phyloP scores from a whole-genome alignment of 1,140 invertebrate species.

The Bombus superbus region DNA sequence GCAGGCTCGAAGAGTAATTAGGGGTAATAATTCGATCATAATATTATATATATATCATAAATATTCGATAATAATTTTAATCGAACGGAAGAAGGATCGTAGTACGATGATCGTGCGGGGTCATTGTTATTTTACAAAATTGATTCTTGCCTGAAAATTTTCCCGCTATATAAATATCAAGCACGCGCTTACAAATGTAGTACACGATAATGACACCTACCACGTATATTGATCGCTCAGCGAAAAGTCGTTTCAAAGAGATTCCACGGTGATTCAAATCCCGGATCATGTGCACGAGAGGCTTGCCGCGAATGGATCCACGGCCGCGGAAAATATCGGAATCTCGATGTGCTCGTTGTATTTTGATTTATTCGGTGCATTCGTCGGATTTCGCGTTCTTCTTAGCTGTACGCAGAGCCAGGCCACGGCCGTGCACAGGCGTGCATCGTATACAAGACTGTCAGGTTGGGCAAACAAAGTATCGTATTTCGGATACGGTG shows the following conservation, averaged over 20 bases:
- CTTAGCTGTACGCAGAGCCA: slow-evolving; percentile 16
- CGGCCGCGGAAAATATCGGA: slow-evolving; percentile 33
- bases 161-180: too few relatives aligned
- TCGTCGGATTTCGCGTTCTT: slow-evolving; percentile 41
- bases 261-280: not conserved
- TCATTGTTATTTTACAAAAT: not conserved
- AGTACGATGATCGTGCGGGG: too few relatives aligned
- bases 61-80: too few relatives aligned
- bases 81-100: too few relatives aligned
- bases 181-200: not conserved
- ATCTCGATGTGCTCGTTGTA: slow-evolving; percentile 49
- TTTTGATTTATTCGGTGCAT: slow-evolving; percentile 76
- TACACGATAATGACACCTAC: not conserved
- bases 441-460: slow-evolving; percentile 32
- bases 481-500: slow-evolving; percentile 70
- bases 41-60: too few relatives aligned
- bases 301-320: slow-evolving; percentile 15
- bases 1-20: too few relatives aligned
- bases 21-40: too few relatives aligned
- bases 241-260: not conserved
- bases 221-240: not conserved
- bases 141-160: not conserved
- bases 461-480: slow-evolving; percentile 70
- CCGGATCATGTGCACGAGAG: not conserved
- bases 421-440: slow-evolving; percentile 8